Evolutionary conservation across 2,888 invertebrate species (phyloP).

Genomic region (Pecten maximus): DNA sequence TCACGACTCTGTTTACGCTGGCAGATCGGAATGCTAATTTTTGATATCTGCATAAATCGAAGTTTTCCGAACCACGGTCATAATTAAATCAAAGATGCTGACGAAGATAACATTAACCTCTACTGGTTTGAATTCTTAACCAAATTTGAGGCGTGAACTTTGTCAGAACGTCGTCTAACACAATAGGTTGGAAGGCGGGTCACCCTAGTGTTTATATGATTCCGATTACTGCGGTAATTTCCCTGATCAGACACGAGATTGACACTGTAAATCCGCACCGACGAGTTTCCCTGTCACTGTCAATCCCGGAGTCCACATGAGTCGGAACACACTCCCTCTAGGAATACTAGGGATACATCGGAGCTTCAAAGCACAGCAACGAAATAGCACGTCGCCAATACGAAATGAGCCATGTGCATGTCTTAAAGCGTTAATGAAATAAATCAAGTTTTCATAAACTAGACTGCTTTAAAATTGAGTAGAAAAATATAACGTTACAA

Average conservation of each 20-base stretch:
- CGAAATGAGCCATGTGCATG: background rate
- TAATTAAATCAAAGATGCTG: slow-evolving; percentile 33
- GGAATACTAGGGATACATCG: background rate
- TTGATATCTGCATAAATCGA: slow-evolving; percentile 43
- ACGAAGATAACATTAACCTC: slow-evolving; percentile 24
- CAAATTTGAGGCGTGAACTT: slow-evolving; percentile 35
- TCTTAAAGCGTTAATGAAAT: background rate
- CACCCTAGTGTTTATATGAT: slow-evolving; percentile 11
- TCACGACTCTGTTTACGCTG: slow-evolving; percentile 44
- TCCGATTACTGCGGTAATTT: background rate
- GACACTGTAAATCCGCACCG: slow-evolving; percentile 30
- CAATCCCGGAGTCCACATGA: background rate
- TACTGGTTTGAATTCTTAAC: slow-evolving; percentile 35
- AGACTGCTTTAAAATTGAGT: background rate
- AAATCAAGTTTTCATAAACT: background rate
- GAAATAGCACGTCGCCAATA: background rate
- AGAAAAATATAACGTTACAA: background rate
- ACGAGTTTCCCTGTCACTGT: slow-evolving; percentile 18
- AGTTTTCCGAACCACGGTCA: slow-evolving; percentile 30
- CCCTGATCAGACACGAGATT: slow-evolving; percentile 17
- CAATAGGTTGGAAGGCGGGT: slow-evolving; percentile 18
- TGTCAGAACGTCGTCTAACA: background rate
- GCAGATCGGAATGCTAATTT: slow-evolving; percentile 47
- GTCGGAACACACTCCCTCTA: background rate
- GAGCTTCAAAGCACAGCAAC: background rate